A percentile compares a stretch with the other conserved stretches of the same genome.
Evolutionary conservation across 1,140 invertebrate genomes (phyloP).

Genomic region (Platyscapa corneri): DNA sequence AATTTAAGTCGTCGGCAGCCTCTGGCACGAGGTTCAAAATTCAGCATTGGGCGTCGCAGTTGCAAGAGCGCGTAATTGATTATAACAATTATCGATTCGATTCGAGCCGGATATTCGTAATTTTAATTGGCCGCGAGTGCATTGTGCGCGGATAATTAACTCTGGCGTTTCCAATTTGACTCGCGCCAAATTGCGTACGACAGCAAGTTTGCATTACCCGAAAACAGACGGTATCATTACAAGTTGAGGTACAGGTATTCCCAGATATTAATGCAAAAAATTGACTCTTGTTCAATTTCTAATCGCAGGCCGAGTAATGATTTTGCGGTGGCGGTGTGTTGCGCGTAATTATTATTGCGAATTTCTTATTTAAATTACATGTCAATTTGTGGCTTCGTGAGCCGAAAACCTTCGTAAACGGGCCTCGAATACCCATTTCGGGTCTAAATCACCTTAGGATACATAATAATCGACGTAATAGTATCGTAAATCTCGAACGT

Average conservation of each 20-base stretch:
- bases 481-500: slow-evolving; percentile 11
- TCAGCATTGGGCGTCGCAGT: too few relatives aligned
- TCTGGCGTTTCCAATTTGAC: neutral
- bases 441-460: slow-evolving; percentile 16
- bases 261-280: neutral
- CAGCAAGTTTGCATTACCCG: too few relatives aligned
- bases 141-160: neutral
- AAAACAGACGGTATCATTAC: too few relatives aligned
- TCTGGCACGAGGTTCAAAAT: too few relatives aligned
- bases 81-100: too few relatives aligned
- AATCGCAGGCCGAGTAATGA: neutral
- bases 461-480: neutral
- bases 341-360: slow-evolving; percentile 26
- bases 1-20: too few relatives aligned
- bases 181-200: too few relatives aligned
- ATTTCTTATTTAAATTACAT: slow-evolving; percentile 15
- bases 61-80: too few relatives aligned
- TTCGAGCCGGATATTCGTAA: too few relatives aligned
- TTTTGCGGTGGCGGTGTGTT: neutral
- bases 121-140: too few relatives aligned
- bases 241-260: too few relatives aligned
- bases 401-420: slow-evolving; percentile 10
- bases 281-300: neutral
- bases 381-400: slow-evolving; percentile 23
- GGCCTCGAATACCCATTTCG: neutral